Conservation (phyloP, 2,888 invertebrate genomes). For the Nemotelus pantherinus region DNA sequence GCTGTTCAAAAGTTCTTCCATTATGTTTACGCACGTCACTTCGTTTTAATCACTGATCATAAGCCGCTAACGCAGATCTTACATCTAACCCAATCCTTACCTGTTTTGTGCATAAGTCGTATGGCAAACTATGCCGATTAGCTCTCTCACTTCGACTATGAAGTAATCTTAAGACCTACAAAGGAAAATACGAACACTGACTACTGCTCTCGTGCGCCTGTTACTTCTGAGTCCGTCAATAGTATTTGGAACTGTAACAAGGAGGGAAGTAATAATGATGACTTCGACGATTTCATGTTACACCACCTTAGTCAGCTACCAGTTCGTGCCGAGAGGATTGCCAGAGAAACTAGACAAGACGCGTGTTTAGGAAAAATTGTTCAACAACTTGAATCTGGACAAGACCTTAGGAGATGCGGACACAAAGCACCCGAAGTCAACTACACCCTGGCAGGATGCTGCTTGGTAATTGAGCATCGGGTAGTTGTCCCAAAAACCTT, state of each 20-base stretch:
- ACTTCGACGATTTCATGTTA: constrained; percentile 48
- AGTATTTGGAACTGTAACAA: neutral
- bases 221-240: neutral
- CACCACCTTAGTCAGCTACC: constrained; percentile 50
- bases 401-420: neutral
- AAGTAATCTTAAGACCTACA: constrained; percentile 10
- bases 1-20: constrained; percentile 46
- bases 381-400: constrained; percentile 41
- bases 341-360: constrained; percentile 46
- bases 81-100: constrained; percentile 46
- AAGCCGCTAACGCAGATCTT: constrained; percentile 48
- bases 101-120: constrained; percentile 42
- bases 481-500: constrained; percentile 10
- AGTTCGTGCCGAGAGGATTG: constrained; percentile 42
- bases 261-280: constrained; percentile 40
- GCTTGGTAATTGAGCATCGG: constrained; percentile 20
- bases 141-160: constrained; percentile 24
- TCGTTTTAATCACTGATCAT: constrained; percentile 48
- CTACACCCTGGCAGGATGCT: neutral
- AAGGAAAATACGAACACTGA: constrained; percentile 26
- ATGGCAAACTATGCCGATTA: constrained; percentile 37
- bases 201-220: constrained; percentile 26
- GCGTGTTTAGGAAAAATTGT: constrained; percentile 46
- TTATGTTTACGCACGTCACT: constrained; percentile 44
- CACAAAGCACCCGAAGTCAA: constrained; percentile 23